Evolutionary conservation across 2,113 vertebrate genomes (phyloP), one percentile per base, ranked within the genome.

Genomic region (Syrrhaptes paradoxus): DNA sequence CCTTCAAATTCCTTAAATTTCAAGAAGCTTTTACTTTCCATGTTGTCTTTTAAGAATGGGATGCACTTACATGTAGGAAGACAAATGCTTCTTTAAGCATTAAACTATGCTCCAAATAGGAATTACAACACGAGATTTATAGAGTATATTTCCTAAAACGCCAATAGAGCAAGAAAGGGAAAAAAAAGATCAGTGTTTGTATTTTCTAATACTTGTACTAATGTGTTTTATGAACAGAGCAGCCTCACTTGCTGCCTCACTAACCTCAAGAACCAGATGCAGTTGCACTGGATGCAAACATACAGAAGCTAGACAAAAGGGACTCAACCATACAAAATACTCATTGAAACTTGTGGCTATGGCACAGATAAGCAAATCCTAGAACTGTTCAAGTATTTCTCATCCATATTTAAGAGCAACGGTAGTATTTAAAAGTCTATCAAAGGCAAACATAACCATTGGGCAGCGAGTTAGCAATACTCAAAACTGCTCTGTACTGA

Each of bases 1-100:
- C 95, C 85, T 95, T 92, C 87, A 96, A 95, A 98, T 98, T 93
- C 93, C 89, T 96, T 96, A 92, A 87, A 96, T 97, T 97, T 97
- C 93, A 97, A 96, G 96, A 95, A 94, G 95, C 46, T 96, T 98
- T 98, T 97, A 90, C 57, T 93, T 85, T 87, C 65, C 71, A 62
- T 91, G 96, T 97, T 97, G 95, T 94, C 93, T 96, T 95, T 96
- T 92, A 94, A 97, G 95, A 96, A 94, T 10, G 4, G 59, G 90
- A 92, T 93, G 88, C 57, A 89, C 94, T 96, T 87, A 48, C 77
- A 92, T 71, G 87, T 75, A 93, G 91, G 80, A 83, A 93, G 91
- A 82, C 62, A 97, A 97, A 95, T 86, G 45, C 73, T 93, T 97
- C 88, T 96, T 90, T 66, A 85, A 96, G 90, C 85, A 92, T 96